Percentiles rank a stretch among this genome's conserved stretches.
Evolutionary conservation across 1,140 invertebrate genomes (phyloP).

Genomic region (Zaprionus camerounensis): DNA sequence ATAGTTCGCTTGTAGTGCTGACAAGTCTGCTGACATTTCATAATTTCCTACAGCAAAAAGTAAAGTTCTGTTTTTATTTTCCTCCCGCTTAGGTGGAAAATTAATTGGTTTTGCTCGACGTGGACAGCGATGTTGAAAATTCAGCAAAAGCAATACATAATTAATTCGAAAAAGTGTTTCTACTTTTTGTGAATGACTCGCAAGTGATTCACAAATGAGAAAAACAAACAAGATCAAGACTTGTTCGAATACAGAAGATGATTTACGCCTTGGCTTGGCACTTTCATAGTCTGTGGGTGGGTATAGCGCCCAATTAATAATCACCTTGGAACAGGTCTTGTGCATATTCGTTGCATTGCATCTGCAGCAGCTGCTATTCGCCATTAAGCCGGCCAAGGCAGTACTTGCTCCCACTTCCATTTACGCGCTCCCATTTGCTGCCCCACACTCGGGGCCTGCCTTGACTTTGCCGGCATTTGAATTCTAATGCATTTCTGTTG

Average conservation of each 20-base stretch:
- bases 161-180: slow-evolving; percentile 9
- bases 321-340: slow-evolving; percentile 12
- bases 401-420: neutral
- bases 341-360: neutral
- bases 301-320: neutral
- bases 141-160: slow-evolving; percentile 4
- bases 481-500: slow-evolving; percentile 66
- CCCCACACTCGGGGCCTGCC: slow-evolving; percentile 10
- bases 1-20: slow-evolving; percentile 10
- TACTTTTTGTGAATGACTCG: slow-evolving; percentile 6
- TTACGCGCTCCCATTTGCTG: slow-evolving; percentile 7
- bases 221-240: neutral
- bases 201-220: neutral
- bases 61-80: slow-evolving; percentile 47
- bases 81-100: slow-evolving; percentile 61
- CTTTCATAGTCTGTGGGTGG: neutral
- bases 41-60: slow-evolving; percentile 35
- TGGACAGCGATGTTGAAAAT: slow-evolving; percentile 33
- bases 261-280: neutral
- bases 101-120: slow-evolving; percentile 60
- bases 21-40: slow-evolving; percentile 52
- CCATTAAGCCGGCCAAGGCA: neutral
- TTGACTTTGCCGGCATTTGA: slow-evolving; percentile 73
- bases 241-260: neutral
- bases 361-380: slow-evolving; percentile 1